Base-by-base conservation (phyloP, 2,797 vertebrate species). In the Tragelaphus eurycerus region DNA sequence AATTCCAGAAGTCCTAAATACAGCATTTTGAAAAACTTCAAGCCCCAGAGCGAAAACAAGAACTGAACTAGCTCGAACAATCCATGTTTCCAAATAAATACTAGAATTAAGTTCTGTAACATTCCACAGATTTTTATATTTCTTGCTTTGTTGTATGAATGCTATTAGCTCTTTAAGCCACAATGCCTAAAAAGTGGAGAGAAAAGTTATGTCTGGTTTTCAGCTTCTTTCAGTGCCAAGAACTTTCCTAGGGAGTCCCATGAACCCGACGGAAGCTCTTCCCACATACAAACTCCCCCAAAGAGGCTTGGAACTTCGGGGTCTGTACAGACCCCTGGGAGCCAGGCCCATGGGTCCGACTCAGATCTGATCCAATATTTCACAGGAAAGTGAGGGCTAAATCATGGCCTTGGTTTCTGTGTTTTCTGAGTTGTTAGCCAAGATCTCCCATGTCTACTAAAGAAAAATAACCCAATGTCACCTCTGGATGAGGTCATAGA, bases 81-180 rank as follows among this genome's bases (percentile, higher is more conserved):
- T 27, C 95, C 38, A 38, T 62, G 97, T 82, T 93, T 74, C 60
- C 38, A 57, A 92, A 94, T 31, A 92, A 92, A 74, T 46, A 81
- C 19, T 67, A 94, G 50, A 93, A 87, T 57, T 79, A 85, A 57
- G 8, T 62, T 96, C 79, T 50, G 2, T 81, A 84, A 46, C 84
- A 88, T 62, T 96, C 88, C 50, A 84, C 6, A 89, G 81, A 71
- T 59, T 81, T 86, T 78, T 59, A 43, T 54, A 27, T 8, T 84
- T 19, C 27, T 52, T 83, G 54, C 38, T 88, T 96, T 34, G 55
- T 89, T 52, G 67, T 38, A 71, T 38, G 48, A 97, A 84, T 2
- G 19, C 19, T 78, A 50, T 60, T 43, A 38, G 46, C 34, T 82
- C 91, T 79, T 95, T 60, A 96, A 79, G 29, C 38, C 78, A 94